A percentile compares a stretch with the other conserved stretches of the same genome.
phyloP scores from a whole-genome alignment of 2,797 vertebrate species.

The Emydoidea blandingii region DNA sequence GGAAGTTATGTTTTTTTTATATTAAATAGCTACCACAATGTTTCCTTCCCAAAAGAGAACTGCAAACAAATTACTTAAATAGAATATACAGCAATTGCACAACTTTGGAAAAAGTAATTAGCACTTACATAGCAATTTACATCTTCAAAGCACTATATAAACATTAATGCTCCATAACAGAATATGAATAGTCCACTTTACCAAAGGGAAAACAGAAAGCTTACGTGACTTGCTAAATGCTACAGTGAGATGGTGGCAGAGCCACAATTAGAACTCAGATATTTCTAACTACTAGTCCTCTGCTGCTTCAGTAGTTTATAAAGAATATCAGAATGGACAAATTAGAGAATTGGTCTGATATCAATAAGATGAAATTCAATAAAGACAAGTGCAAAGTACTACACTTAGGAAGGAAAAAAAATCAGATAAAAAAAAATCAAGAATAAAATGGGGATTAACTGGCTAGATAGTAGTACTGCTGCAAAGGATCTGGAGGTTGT shows the following conservation, averaged over 20 bases:
- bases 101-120: not conserved
- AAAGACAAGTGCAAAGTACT: not conserved
- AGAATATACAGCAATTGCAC: not conserved
- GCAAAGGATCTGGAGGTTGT: not conserved
- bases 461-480: not conserved
- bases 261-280: not conserved
- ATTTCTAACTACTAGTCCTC: not conserved
- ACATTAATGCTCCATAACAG: not conserved
- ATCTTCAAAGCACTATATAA: not conserved
- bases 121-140: not conserved
- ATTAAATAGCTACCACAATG: not conserved
- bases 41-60: not conserved
- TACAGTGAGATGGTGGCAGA: not conserved
- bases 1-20: fast-evolving
- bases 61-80: not conserved
- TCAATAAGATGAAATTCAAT: not conserved
- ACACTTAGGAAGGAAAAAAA: not conserved
- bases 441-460: not conserved
- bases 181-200: not conserved
- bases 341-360: not conserved
- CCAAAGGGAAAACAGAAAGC: not conserved
- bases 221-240: not conserved
- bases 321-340: not conserved
- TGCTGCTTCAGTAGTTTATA: not conserved
- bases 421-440: no score